phyloP scores from a whole-genome alignment of 2,888 invertebrate genomes.

The Synanthedon formicaeformis region DNA sequence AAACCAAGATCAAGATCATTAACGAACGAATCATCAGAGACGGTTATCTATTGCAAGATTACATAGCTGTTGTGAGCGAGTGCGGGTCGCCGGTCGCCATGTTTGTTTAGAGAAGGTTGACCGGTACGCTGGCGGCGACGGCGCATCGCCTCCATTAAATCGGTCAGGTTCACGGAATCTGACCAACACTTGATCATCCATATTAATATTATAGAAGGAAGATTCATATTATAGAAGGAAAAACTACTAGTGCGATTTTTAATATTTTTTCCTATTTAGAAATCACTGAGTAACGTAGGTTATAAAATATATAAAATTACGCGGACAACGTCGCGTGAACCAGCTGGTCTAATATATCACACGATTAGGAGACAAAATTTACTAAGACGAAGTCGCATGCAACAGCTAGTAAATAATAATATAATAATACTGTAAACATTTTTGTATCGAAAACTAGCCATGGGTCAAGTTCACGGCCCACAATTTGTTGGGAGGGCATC shows the following conservation, averaged over 20 bases:
- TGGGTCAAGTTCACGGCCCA: conserved; percentile 41
- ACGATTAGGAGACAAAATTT: no score
- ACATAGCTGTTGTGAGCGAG: conserved; percentile 11
- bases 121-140: background rate
- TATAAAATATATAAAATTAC: no score
- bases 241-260: no score
- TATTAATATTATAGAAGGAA: no score
- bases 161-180: conserved; percentile 61
- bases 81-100: conserved; percentile 11
- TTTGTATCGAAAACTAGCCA: background rate
- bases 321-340: no score
- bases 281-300: no score
- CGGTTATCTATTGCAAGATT: conserved; percentile 21
- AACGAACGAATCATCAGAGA: conserved; percentile 21
- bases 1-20: conserved; percentile 33
- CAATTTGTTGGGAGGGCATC: conserved; percentile 3
- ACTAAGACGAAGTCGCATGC: no score
- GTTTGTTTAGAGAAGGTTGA: conserved; percentile 22
- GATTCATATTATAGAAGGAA: no score
- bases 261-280: no score
- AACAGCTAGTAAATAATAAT: no score
- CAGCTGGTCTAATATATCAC: no score
- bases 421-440: no score
- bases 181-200: background rate
- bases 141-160: conserved; percentile 35